Conservation (phyloP, 2,797 vertebrate species). For the Eupleurogrammus muticus region DNA sequence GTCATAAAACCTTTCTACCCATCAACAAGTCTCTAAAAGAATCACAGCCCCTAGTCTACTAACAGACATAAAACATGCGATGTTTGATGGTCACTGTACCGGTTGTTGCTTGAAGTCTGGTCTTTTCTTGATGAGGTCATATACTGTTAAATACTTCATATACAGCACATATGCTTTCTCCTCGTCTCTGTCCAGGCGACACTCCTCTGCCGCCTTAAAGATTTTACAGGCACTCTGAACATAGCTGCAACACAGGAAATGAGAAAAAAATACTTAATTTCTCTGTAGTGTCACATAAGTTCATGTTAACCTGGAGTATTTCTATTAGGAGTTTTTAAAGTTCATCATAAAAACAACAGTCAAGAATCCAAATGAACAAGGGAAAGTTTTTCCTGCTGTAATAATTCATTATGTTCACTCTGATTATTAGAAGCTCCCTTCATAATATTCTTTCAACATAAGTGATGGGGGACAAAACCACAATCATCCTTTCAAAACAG, state of each 20-base stretch:
- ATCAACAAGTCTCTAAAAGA: neutral
- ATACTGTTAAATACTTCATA: conserved; percentile 96
- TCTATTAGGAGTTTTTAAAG: too few species aligned
- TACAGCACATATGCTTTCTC: conserved; percentile 97
- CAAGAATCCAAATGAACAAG: too few species aligned
- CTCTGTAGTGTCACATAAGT: neutral
- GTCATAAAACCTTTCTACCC: neutral
- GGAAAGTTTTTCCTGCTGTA: too few species aligned
- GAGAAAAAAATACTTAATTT: neutral
- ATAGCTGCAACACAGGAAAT: conserved; percentile 83
- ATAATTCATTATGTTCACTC: too few species aligned
- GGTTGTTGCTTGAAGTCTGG: conserved; percentile 95
- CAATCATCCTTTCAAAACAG: too few species aligned
- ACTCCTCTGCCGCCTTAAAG: conserved; percentile 96
- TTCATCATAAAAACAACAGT: too few species aligned
- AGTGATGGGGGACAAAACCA: too few species aligned
- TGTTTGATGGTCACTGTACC: conserved; percentile 78
- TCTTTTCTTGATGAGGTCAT: conserved; percentile 95
- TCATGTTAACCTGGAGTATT: neutral
- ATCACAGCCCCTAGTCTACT: neutral
- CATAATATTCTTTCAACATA: too few species aligned
- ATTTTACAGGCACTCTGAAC: conserved; percentile 96
- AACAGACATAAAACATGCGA: neutral
- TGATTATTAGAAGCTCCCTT: too few species aligned
- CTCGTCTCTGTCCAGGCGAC: conserved; percentile 94